Evolutionary conservation across 2,888 invertebrate genomes (phyloP), one percentile per base, ranked within the genome.

Genomic region (Macrosiphum euphorbiae): DNA sequence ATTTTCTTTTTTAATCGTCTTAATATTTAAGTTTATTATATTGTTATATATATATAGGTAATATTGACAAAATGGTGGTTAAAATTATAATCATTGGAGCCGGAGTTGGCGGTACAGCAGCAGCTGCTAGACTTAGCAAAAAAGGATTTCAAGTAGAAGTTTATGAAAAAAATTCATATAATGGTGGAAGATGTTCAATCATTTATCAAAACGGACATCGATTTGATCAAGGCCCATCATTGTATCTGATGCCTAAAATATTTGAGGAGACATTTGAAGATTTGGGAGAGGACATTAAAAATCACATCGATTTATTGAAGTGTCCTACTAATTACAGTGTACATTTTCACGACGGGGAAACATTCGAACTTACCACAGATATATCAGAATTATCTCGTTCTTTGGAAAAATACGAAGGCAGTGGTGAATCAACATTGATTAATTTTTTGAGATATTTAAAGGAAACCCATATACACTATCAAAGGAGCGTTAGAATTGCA

Each of bases 101-200:
- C 41, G 94, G 94, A 52, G 90, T 90, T 24, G 94, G 94, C 24
- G 94, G 94, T 41, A 94, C 90, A 24, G 94, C 94, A 24, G 50
- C 94, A 11, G 94, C 94, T 7, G 94, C 94, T 50, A 86, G 94
- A 44, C 90, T 94, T n/a, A 94, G 94, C 26, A 94, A 87, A 67
- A 90, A 94, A 90, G 94, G 94, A 94, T 94, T 94, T 67, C 86
- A 94, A 86, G 94, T 94, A 11, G 94, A 94, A 52, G 67, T 94
- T 20, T 94, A 94, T 67, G 94, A 94, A 67, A 94, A 94, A 52
- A 94, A 94, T 61, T 5, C 94, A 13, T 94, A 87, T 26, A 94
- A 94, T 11, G 94, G 94, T 13, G 94, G 94, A 90, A 94, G 94
- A 61, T 94, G 90, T 44, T 94, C 94, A 44, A 4, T 87, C 20